Evolutionary conservation across 2,797 vertebrate species (phyloP).

Genomic region (Eulemur coronatus): DNA sequence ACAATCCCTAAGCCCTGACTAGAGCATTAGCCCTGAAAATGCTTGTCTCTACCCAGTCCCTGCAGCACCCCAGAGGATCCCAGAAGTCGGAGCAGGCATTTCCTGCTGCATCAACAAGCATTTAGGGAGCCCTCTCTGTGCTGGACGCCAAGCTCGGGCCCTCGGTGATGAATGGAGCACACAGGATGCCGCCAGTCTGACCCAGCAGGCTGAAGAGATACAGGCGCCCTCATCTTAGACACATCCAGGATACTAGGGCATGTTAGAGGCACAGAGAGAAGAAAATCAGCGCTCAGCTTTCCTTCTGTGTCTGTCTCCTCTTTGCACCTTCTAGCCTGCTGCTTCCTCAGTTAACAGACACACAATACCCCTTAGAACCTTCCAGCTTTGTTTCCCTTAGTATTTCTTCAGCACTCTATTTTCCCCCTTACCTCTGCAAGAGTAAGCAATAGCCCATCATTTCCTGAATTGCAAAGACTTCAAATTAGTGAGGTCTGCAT

Average conservation of each 20-base stretch:
- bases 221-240: background rate
- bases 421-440: background rate
- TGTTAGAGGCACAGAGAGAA: background rate
- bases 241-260: background rate
- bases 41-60: background rate
- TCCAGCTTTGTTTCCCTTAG: background rate
- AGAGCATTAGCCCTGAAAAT: background rate
- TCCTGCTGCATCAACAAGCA: background rate
- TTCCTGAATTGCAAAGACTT: background rate
- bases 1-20: background rate
- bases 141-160: background rate
- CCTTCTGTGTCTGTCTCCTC: background rate
- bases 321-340: background rate
- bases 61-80: background rate
- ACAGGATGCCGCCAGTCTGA: background rate
- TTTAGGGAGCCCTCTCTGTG: background rate
- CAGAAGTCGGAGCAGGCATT: background rate
- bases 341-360: background rate
- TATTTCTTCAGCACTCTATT: background rate
- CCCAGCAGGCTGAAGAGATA: background rate
- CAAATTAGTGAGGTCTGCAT: background rate
- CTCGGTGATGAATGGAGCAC: background rate
- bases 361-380: background rate
- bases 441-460: background rate
- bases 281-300: background rate